These are phyloP conservation scores for Drosophila greeni DNA, from an alignment of 2,888 invertebrate genomes.

Conservation along the genomic window DNA sequence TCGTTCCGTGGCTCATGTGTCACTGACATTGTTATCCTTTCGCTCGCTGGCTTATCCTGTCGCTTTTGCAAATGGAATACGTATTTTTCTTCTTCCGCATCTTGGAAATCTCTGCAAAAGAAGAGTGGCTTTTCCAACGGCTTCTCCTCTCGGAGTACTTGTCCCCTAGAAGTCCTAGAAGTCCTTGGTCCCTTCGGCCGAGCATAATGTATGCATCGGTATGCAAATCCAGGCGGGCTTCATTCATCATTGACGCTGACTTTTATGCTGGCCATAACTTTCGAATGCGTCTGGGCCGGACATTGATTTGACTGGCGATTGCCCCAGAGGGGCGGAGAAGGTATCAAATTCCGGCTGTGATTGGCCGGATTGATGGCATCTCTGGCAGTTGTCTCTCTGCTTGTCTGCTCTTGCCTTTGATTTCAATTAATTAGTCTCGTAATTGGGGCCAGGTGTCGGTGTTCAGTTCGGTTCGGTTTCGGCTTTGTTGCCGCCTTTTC, in stretches of 20 bases:
- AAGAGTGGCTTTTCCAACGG: constrained; percentile 27
- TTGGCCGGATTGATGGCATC: constrained; percentile 36
- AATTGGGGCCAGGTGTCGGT: constrained; percentile 53
- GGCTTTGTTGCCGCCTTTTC: constrained; percentile 10
- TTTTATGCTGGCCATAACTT: constrained; percentile 60
- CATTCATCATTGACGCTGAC: constrained; percentile 63
- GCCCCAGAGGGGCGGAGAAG: constrained; percentile 4
- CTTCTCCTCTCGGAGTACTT: constrained; percentile 21
- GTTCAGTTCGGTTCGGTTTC: not conserved
- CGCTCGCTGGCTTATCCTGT: constrained; percentile 64
- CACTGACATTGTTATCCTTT: constrained; percentile 67
- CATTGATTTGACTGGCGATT: constrained; percentile 57
- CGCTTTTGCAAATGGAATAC: constrained; percentile 57
- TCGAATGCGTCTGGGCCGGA: constrained; percentile 38
- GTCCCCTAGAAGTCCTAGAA: constrained; percentile 7
- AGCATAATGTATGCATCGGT: constrained; percentile 28
- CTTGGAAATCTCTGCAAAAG: constrained; percentile 21
- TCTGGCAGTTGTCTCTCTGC: constrained; percentile 3
- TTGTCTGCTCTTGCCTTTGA: constrained; percentile 31
- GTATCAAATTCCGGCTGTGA: constrained; percentile 36
- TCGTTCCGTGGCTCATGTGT: constrained; percentile 53
- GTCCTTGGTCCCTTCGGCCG: constrained; percentile 15
- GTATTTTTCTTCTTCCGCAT: constrained; percentile 31
- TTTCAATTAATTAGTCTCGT: constrained; percentile 58
- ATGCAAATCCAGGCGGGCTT: constrained; percentile 55